Conservation (phyloP, 2,888 invertebrate species). For the Epinotia brunnichana region DNA sequence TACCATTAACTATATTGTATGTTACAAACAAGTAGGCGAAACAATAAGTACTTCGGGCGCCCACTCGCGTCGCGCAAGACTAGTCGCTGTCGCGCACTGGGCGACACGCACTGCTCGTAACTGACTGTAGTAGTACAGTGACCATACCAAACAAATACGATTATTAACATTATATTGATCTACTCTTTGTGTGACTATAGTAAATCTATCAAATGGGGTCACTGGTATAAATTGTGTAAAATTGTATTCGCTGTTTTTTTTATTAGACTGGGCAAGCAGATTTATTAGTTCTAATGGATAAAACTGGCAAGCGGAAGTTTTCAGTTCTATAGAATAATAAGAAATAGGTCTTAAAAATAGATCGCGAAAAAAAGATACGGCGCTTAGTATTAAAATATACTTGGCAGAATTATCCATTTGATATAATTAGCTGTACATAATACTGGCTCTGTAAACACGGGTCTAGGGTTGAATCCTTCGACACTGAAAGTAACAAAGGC, state of each 20-base stretch:
- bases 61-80: neutral
- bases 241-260: conserved; percentile 4
- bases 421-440: conserved; percentile 31
- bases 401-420: conserved; percentile 37
- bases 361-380: neutral
- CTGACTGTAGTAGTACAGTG: conserved; percentile 2
- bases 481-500: neutral
- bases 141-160: conserved; percentile 1
- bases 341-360: conserved; percentile 7
- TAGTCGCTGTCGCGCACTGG: conserved; percentile 28
- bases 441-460: conserved; percentile 22
- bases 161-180: neutral
- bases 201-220: conserved; percentile 29
- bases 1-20: conserved; percentile 40
- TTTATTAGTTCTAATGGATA: conserved; percentile 34
- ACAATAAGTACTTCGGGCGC: conserved; percentile 36
- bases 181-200: neutral
- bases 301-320: conserved; percentile 22
- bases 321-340: conserved; percentile 16
- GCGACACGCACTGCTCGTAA: conserved; percentile 1
- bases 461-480: conserved; percentile 14
- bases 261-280: conserved; percentile 32
- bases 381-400: conserved; percentile 17
- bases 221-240: conserved; percentile 12
- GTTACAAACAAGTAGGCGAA: conserved; percentile 36